Evolutionary conservation across 2,113 vertebrate species (phyloP).

Genomic region (Corydoras sp.): DNA sequence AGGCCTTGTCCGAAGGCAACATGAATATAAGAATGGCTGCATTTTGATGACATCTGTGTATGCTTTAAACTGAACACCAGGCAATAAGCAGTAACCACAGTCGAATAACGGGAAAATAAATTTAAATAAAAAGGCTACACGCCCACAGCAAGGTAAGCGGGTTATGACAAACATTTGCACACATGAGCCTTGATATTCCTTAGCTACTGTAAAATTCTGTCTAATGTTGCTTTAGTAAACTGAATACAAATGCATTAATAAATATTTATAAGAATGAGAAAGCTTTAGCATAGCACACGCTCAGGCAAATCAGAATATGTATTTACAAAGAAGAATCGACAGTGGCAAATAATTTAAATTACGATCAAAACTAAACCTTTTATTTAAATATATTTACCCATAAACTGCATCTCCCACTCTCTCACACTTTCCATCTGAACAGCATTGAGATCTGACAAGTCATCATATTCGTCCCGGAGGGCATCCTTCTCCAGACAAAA

Average conservation of each 20-base stretch:
- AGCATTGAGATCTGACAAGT: slow-evolving; percentile 93
- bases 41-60: neutral
- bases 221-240: neutral
- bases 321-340: too few species aligned
- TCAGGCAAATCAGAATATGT: too few species aligned
- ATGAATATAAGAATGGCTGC: neutral
- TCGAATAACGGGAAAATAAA: neutral
- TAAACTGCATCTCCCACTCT: slow-evolving; percentile 99
- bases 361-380: too few species aligned
- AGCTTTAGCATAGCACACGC: neutral
- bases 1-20: neutral
- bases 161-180: neutral
- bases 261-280: neutral
- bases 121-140: neutral
- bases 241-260: neutral
- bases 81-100: neutral
- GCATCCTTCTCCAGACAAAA: slow-evolving; percentile 96
- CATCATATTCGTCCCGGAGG: slow-evolving; percentile 92
- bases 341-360: too few species aligned
- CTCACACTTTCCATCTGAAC: slow-evolving; percentile 98
- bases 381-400: slow-evolving; percentile 68
- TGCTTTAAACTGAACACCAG: neutral
- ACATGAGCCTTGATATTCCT: neutral
- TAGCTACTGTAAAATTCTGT: neutral
- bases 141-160: too few species aligned